Evolutionary conservation across 2,113 vertebrate genomes (phyloP).

Genomic region (Myanophis thanlyinensis): DNA sequence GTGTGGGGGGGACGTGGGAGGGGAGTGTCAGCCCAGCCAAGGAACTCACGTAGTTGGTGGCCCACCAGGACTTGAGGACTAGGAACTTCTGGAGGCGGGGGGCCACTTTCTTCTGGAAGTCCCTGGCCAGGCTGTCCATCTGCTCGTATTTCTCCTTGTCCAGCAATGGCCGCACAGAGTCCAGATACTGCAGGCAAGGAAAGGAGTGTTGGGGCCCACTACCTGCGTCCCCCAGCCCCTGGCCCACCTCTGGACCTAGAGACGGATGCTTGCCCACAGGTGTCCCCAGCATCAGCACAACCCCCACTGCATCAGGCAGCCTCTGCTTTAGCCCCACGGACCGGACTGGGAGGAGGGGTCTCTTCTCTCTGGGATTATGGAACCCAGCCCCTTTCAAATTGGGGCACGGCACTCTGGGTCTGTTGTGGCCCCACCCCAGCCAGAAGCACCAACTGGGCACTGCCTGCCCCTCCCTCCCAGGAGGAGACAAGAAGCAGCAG

Average conservation of each 20-base stretch:
- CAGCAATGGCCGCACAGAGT: constrained; percentile 85
- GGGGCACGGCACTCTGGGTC: not conserved
- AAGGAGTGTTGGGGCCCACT: not conserved
- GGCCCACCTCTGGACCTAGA: not conserved
- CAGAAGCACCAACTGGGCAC: not conserved
- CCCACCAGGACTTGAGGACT: constrained; percentile 92
- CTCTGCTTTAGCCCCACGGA: not conserved
- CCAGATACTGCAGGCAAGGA: constrained; percentile 80
- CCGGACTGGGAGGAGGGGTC: not conserved
- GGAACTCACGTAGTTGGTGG: constrained; percentile 87
- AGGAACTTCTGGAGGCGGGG: constrained; percentile 87
- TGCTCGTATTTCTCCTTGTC: constrained; percentile 73
- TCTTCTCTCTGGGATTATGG: not conserved
- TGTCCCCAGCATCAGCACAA: not conserved
- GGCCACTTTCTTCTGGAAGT: constrained; percentile 81
- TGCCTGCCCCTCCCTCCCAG: not conserved
- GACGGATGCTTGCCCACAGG: not conserved
- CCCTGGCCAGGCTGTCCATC: constrained; percentile 82
- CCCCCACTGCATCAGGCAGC: not conserved
- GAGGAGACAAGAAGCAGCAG: not conserved
- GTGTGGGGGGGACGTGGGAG: not conserved
- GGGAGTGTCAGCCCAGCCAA: not conserved
- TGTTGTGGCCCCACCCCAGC: not conserved
- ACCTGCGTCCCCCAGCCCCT: fast-evolving
- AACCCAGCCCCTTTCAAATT: not conserved